phyloP scores from a whole-genome alignment of 2,113 vertebrate genomes.

The Percopsis transmontana region DNA sequence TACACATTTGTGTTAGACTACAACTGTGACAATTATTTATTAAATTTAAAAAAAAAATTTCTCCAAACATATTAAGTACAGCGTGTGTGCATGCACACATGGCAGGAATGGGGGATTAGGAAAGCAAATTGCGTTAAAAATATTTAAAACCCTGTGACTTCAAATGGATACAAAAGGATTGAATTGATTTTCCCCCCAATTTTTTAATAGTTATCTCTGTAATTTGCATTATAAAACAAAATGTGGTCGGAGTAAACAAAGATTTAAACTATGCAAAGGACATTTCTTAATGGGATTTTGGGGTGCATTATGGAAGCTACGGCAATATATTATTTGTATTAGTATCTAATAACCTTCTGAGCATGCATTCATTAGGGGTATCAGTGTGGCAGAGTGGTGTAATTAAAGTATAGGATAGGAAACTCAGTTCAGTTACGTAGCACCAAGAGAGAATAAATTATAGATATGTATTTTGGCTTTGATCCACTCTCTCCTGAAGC shows the following conservation, averaged over 20 bases:
- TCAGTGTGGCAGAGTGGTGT: conserved; percentile 68
- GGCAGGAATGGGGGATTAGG: conserved; percentile 51
- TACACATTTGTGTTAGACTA: conserved; percentile 77
- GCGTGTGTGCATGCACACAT: too few relatives aligned
- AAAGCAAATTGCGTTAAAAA: conserved; percentile 58
- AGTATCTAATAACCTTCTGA: conserved; percentile 33
- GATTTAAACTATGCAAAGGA: conserved; percentile 12
- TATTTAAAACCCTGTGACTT: conserved; percentile 59
- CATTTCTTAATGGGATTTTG: conserved; percentile 15
- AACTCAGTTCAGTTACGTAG: conserved; percentile 61
- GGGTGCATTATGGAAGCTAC: conserved; percentile 51
- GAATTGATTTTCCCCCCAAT: conserved; percentile 44
- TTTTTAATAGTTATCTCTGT: conserved; percentile 25
- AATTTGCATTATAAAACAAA: conserved; percentile 32
- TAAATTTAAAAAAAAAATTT: neutral
- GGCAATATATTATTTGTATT: conserved; percentile 36
- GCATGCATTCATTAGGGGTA: conserved; percentile 62
- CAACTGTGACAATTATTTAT: conserved; percentile 45
- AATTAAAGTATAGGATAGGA: conserved; percentile 64
- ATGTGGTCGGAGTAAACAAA: conserved; percentile 19
- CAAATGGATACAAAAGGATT: conserved; percentile 40
- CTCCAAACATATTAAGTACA: neutral
- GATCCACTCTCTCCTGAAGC: conserved; percentile 42
- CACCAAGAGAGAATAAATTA: conserved; percentile 51
- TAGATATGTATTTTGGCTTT: conserved; percentile 16